phyloP scores from a whole-genome alignment of 2,888 invertebrate species.

The Myopa tessellatipennis region DNA sequence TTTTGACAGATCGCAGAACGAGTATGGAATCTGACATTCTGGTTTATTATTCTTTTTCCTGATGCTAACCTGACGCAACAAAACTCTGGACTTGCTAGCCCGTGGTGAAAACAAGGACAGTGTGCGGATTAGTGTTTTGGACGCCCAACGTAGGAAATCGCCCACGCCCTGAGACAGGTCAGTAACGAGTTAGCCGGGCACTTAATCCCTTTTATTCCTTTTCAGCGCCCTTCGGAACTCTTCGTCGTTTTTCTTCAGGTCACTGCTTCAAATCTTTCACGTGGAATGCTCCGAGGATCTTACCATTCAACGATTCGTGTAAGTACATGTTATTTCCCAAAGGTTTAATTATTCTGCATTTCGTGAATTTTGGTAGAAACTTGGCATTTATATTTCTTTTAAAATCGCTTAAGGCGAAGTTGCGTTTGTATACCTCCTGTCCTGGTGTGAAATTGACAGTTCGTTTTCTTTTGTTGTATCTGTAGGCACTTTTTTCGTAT shows the following conservation, averaged over 20 bases:
- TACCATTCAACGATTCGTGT: constrained; percentile 14
- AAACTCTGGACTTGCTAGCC: not conserved
- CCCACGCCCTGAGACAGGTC: not conserved
- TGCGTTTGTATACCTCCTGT: not conserved
- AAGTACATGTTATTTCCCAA: constrained; percentile 31
- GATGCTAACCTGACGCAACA: not conserved
- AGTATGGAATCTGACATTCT: no score
- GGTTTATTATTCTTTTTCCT: no score
- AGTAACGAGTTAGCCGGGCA: no score
- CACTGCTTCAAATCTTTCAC: not conserved
- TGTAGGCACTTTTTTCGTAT: not conserved
- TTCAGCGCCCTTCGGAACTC: no score
- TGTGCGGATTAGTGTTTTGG: not conserved
- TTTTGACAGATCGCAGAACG: no score
- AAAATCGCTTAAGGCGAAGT: not conserved
- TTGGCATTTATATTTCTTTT: constrained; percentile 22
- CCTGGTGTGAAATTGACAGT: not conserved
- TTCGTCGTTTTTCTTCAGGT: no score
- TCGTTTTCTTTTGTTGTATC: not conserved
- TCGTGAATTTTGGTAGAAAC: constrained; percentile 28
- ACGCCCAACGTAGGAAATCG: not conserved
- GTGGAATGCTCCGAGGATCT: not conserved
- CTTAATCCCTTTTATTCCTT: no score
- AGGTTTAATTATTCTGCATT: constrained; percentile 4
- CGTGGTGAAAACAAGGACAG: not conserved